Percentiles rank a stretch among this genome's conserved stretches.
Conservation (phyloP, 2,888 invertebrate genomes). For the Didymodactylos carnosus region DNA sequence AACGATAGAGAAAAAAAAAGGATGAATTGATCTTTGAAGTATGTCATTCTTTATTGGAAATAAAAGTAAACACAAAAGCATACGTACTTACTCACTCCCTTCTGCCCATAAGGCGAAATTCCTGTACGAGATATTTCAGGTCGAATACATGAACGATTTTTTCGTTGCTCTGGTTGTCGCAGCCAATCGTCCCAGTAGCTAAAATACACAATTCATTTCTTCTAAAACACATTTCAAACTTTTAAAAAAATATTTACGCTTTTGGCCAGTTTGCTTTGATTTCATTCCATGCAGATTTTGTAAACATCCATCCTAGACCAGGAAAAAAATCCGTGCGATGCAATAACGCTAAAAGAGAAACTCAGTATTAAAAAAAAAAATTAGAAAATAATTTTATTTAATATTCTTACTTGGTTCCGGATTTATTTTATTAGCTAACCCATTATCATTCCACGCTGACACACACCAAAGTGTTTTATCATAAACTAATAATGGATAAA, state of each 20-base stretch:
- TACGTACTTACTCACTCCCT: slow-evolving; percentile 40
- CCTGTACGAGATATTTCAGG: slow-evolving; percentile 80
- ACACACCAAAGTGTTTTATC: slow-evolving; percentile 85
- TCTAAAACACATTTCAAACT: no score
- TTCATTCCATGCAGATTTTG: slow-evolving; percentile 58
- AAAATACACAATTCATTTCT: not conserved
- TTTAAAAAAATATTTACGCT: slow-evolving; percentile 23
- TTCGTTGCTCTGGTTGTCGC: slow-evolving; percentile 67
- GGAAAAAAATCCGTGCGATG: slow-evolving; percentile 97
- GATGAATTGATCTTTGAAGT: no score
- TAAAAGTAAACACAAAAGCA: slow-evolving; percentile 16
- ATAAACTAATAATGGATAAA: slow-evolving; percentile 57
- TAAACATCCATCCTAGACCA: slow-evolving; percentile 83
- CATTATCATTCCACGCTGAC: slow-evolving; percentile 99
- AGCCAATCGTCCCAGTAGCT: slow-evolving; percentile 99
- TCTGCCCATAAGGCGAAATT: slow-evolving; percentile 40
- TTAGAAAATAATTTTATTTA: not conserved
- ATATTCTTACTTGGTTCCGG: slow-evolving; percentile 38
- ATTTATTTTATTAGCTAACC: slow-evolving; percentile 57
- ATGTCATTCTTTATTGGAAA: not conserved
- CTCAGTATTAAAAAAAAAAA: not conserved
- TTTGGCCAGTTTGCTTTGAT: slow-evolving; percentile 76
- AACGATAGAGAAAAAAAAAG: not conserved
- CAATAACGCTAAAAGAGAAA: slow-evolving; percentile 44
- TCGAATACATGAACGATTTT: slow-evolving; percentile 70